Conservation (phyloP, 2,888 invertebrate genomes). For the Teleogryllus oceanicus region DNA sequence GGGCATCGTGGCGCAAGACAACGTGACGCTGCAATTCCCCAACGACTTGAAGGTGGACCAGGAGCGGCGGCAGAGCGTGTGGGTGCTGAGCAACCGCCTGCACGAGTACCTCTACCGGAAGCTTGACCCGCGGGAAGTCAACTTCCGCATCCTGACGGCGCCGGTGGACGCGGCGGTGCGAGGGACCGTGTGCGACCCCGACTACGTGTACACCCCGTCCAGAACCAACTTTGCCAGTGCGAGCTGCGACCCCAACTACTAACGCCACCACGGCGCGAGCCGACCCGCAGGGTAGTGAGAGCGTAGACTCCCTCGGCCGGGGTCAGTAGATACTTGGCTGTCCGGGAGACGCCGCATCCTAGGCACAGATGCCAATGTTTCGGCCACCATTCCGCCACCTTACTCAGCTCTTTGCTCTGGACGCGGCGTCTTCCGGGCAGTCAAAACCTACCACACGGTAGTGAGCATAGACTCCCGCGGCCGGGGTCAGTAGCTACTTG, state of each 20-base stretch:
- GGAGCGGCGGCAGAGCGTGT: constrained; percentile 63
- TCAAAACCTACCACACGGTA: too few relatives aligned
- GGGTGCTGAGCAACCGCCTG: constrained; percentile 72
- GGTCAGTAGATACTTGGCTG: too few relatives aligned
- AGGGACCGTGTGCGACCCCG: constrained; percentile 68
- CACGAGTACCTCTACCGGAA: constrained; percentile 68
- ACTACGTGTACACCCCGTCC: constrained; percentile 40
- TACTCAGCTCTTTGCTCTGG: too few relatives aligned
- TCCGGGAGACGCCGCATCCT: too few relatives aligned
- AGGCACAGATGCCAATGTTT: too few relatives aligned
- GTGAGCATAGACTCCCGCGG: too few relatives aligned
- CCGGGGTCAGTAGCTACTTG: too few relatives aligned
- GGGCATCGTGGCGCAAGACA: constrained; percentile 60
- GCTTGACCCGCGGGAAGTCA: constrained; percentile 61
- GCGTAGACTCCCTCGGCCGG: too few relatives aligned
- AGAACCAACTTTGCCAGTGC: constrained; percentile 30
- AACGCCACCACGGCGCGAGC: too few relatives aligned
- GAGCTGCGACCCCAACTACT: background rate
- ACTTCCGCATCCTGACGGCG: constrained; percentile 70
- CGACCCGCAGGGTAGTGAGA: too few relatives aligned
- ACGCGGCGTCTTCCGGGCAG: too few relatives aligned
- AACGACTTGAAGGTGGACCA: constrained; percentile 77
- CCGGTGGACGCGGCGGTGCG: constrained; percentile 60
- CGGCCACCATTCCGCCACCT: too few relatives aligned
- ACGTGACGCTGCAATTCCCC: constrained; percentile 68